These are phyloP conservation scores for Watersipora subatra DNA, from an alignment of 1,140 invertebrate genomes.

Conservation along the genomic window DNA sequence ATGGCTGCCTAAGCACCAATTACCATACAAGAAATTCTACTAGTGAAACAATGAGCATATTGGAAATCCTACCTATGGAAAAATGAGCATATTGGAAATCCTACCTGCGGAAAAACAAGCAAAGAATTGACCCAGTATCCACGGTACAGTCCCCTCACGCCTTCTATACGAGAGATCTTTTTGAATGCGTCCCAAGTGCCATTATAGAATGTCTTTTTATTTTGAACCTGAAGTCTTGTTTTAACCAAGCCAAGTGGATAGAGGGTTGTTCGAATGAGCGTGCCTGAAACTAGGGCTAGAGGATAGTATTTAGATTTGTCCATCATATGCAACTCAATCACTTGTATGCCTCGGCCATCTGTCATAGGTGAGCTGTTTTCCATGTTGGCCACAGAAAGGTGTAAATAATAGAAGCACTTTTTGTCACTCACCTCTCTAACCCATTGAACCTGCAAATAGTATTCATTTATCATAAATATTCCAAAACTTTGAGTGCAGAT, in stretches of 20 bases:
- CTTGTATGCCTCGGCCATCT: slow-evolving; percentile 19
- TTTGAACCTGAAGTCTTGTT: slow-evolving; percentile 68
- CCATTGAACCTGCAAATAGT: no score
- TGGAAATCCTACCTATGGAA: slow-evolving; percentile 7
- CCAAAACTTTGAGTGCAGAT: no score
- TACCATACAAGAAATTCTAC: no score
- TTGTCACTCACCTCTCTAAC: no score
- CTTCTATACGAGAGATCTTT: slow-evolving; percentile 79
- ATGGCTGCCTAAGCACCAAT: no score
- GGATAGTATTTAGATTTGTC: slow-evolving; percentile 85
- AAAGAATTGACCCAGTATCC: slow-evolving; percentile 89
- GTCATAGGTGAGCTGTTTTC: no score
- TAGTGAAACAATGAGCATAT: slow-evolving; percentile 3
- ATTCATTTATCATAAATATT: no score
- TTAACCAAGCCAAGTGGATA: slow-evolving; percentile 95
- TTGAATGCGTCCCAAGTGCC: slow-evolving; percentile 77
- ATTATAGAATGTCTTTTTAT: slow-evolving; percentile 51
- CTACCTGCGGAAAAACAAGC: slow-evolving; percentile 64
- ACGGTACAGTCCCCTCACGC: slow-evolving; percentile 69
- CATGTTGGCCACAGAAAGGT: no score
- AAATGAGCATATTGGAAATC: no score
- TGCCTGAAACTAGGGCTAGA: slow-evolving; percentile 70
- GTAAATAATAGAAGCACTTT: no score
- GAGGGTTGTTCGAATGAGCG: slow-evolving; percentile 71
- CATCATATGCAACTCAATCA: slow-evolving; percentile 97